These are phyloP conservation scores for Laothoe populi DNA, from an alignment of 2,888 invertebrate genomes.

Conservation along the genomic window DNA sequence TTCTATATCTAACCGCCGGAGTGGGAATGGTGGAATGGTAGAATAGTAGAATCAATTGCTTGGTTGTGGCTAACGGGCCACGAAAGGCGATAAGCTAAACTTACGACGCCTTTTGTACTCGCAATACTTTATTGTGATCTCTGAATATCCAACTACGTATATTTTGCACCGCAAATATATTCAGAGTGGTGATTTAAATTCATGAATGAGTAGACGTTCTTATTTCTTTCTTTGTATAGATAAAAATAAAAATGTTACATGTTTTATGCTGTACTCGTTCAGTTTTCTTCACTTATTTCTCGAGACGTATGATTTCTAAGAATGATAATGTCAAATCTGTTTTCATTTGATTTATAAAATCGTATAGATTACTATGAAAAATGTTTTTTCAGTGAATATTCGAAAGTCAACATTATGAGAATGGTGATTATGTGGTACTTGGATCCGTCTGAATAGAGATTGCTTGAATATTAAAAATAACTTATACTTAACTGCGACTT, in stretches of 20 bases:
- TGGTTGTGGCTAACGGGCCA: constrained; percentile 72
- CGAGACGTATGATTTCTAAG: constrained; percentile 9
- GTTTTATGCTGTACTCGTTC: constrained; percentile 13
- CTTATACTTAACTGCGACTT: neutral
- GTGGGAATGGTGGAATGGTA: constrained; percentile 56
- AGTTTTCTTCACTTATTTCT: constrained; percentile 13
- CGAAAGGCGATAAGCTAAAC: constrained; percentile 75
- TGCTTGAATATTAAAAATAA: neutral
- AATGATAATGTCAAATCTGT: constrained; percentile 19
- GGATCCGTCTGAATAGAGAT: neutral
- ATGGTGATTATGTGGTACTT: neutral
- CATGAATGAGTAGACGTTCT: constrained; percentile 28
- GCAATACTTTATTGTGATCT: constrained; percentile 67
- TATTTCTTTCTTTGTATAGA: constrained; percentile 27
- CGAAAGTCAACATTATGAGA: neutral
- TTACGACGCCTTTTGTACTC: constrained; percentile 76
- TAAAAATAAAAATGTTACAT: constrained; percentile 23
- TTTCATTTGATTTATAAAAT: constrained; percentile 15
- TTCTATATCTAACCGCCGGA: constrained; percentile 62
- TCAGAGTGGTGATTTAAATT: constrained; percentile 30
- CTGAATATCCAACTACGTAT: constrained; percentile 44
- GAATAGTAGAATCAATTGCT: constrained; percentile 74
- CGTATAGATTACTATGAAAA: neutral
- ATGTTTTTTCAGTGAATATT: neutral
- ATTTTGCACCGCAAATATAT: constrained; percentile 32